A percentile compares a stretch with the other conserved stretches of the same genome.
phyloP scores from a whole-genome alignment of 2,888 invertebrate genomes.

The Caenorhabditis sp. region DNA sequence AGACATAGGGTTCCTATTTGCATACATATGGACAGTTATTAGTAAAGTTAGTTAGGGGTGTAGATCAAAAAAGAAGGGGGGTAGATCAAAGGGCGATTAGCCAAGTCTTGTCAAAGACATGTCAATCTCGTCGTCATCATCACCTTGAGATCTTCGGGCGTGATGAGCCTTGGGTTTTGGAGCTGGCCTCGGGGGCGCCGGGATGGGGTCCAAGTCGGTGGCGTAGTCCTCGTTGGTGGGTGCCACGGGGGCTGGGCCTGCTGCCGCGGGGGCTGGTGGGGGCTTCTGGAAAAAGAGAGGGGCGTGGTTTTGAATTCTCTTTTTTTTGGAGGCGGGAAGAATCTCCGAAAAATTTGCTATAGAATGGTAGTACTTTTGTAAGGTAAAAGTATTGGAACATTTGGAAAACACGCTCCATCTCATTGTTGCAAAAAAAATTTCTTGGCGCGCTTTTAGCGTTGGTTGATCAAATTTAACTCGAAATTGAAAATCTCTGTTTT shows the following conservation, averaged over 20 bases:
- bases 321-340: background rate
- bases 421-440: too few species aligned
- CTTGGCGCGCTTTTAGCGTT: too few species aligned
- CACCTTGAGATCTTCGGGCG: slow-evolving; percentile 55
- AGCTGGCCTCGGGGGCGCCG: slow-evolving; percentile 28
- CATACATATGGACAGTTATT: slow-evolving; percentile 12
- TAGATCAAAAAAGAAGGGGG: background rate
- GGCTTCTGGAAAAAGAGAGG: slow-evolving; percentile 34
- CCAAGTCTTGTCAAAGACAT: slow-evolving; percentile 61
- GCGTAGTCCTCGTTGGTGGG: slow-evolving; percentile 65
- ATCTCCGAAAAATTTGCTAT: too few species aligned
- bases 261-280: slow-evolving; percentile 47
- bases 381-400: too few species aligned
- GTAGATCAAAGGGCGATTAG: slow-evolving; percentile 8
- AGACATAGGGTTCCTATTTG: too few species aligned
- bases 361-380: too few species aligned
- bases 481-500: too few species aligned
- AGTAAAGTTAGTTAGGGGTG: slow-evolving; percentile 2
- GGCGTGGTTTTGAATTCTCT: background rate
- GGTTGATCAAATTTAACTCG: too few species aligned
- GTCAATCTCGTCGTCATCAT: slow-evolving; percentile 65
- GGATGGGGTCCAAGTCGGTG: slow-evolving; percentile 48
- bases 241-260: slow-evolving; percentile 18
- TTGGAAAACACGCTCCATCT: too few species aligned
- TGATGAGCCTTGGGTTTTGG: slow-evolving; percentile 9